Conservation (phyloP, 2,888 invertebrate genomes). For the Harmothoe impar region DNA sequence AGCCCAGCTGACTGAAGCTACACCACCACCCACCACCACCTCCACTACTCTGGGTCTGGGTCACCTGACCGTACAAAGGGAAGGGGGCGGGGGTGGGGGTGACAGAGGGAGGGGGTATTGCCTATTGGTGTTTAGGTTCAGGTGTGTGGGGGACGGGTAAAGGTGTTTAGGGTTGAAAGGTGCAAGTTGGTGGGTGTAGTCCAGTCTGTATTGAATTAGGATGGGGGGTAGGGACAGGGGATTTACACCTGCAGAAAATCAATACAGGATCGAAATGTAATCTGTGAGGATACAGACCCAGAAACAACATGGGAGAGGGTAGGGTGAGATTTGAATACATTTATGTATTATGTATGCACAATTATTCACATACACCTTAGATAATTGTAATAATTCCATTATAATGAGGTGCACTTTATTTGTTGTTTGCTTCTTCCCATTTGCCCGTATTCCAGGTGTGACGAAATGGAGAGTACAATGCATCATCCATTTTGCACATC, state of each 20-base stretch:
- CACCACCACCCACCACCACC: background rate
- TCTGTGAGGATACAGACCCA: background rate
- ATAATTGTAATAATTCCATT: too few relatives aligned
- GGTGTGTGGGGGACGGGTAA: constrained; percentile 24
- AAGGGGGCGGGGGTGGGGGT: background rate
- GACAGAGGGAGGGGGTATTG: background rate
- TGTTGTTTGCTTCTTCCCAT: too few relatives aligned
- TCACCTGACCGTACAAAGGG: background rate
- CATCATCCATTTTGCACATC: too few relatives aligned
- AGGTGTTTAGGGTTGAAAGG: background rate
- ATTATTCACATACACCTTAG: too few relatives aligned
- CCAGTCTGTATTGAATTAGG: too few relatives aligned
- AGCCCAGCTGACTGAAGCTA: constrained; percentile 19
- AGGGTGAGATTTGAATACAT: background rate
- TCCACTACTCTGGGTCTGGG: background rate
- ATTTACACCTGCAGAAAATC: background rate
- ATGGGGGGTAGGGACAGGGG: background rate
- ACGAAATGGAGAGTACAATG: too few relatives aligned
- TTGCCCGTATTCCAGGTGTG: too few relatives aligned
- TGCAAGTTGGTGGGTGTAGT: background rate
- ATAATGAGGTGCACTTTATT: too few relatives aligned
- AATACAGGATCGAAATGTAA: background rate
- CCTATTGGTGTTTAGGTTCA: background rate
- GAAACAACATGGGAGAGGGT: background rate
- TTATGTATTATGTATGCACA: too few relatives aligned